phyloP scores from a whole-genome alignment of 2,888 invertebrate species.

The Anaspis maculata region DNA sequence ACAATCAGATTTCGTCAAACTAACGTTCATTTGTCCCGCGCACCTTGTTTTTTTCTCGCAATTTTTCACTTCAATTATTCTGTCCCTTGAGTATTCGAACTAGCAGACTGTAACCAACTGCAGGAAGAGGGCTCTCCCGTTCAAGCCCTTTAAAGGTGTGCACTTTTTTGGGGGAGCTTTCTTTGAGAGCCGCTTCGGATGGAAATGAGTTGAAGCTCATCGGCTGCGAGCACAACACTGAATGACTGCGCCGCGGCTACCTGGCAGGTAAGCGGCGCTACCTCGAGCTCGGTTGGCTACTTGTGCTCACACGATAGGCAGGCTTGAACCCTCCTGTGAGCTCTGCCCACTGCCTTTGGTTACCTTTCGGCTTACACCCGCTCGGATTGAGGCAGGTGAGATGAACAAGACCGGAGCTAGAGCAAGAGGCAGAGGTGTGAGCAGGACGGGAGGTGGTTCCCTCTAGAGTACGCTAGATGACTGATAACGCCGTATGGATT shows the following conservation, averaged over 20 bases:
- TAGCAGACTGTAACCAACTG: no score
- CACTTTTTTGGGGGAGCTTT: no score
- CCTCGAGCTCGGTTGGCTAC: constrained; percentile 42
- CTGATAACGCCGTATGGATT: constrained; percentile 31
- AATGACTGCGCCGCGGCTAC: constrained; percentile 41
- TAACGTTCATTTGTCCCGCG: no score
- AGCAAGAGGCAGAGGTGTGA: background rate
- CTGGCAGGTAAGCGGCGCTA: constrained; percentile 40
- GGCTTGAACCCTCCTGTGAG: constrained; percentile 38
- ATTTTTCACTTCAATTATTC: no score
- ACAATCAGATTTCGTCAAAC: background rate
- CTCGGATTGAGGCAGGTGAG: constrained; percentile 19
- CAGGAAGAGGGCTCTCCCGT: no score
- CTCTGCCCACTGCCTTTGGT: constrained; percentile 39
- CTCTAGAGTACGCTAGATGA: no score
- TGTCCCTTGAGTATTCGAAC: no score
- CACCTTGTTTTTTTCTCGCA: constrained; percentile 2
- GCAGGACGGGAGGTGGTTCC: constrained; percentile 4
- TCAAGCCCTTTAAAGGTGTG: no score
- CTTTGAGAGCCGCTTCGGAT: no score
- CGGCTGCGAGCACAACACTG: constrained; percentile 42
- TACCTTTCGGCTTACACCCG: constrained; percentile 29
- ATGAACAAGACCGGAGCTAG: constrained; percentile 15
- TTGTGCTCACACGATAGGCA: constrained; percentile 40
- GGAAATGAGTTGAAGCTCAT: constrained; percentile 33